These are phyloP conservation scores for Apostichopus californicus DNA, from an alignment of 35 echinoderm and acorn worm genomes.

Conservation along the genomic window DNA sequence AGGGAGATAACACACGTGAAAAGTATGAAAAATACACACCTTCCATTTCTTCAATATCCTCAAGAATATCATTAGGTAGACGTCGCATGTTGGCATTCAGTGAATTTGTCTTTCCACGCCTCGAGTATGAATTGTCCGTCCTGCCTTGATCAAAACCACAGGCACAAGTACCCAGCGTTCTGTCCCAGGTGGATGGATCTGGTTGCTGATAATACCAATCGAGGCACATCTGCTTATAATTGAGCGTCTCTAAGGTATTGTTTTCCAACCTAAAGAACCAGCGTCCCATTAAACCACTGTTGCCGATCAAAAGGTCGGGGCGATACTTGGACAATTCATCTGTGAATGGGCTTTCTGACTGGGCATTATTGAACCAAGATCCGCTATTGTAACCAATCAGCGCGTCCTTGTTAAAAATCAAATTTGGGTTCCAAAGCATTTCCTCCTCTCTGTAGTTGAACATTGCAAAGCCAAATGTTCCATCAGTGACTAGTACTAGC, in stretches of 20 bases:
- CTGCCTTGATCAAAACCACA: slow-evolving; percentile 81
- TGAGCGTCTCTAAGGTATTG: slow-evolving; percentile 75
- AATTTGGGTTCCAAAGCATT: slow-evolving; percentile 80
- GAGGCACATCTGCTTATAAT: slow-evolving; percentile 65
- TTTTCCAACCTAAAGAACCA: slow-evolving; percentile 81
- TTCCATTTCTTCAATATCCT: slow-evolving; percentile 13
- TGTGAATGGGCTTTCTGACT: slow-evolving; percentile 56
- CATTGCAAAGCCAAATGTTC: slow-evolving; percentile 72
- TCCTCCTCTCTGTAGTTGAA: slow-evolving; percentile 80
- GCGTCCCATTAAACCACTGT: slow-evolving; percentile 74
- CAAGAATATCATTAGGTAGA: neutral
- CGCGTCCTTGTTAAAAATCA: slow-evolving; percentile 63
- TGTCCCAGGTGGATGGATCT: slow-evolving; percentile 66
- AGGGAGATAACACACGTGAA: neutral
- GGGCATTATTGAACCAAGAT: slow-evolving; percentile 51
- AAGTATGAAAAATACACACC: neutral
- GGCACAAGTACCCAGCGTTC: slow-evolving; percentile 73
- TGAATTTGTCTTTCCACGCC: neutral
- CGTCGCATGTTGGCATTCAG: slow-evolving; percentile 6
- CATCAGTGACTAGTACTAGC: slow-evolving; percentile 78
- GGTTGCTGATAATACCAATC: slow-evolving; percentile 87
- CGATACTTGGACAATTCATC: slow-evolving; percentile 32
- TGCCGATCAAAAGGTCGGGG: slow-evolving; percentile 71
- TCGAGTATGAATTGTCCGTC: slow-evolving; percentile 58
- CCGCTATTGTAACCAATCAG: slow-evolving; percentile 81